These are phyloP conservation scores for Cherax quadricarinatus DNA, from an alignment of 1,140 invertebrate species.

Conservation along the genomic window DNA sequence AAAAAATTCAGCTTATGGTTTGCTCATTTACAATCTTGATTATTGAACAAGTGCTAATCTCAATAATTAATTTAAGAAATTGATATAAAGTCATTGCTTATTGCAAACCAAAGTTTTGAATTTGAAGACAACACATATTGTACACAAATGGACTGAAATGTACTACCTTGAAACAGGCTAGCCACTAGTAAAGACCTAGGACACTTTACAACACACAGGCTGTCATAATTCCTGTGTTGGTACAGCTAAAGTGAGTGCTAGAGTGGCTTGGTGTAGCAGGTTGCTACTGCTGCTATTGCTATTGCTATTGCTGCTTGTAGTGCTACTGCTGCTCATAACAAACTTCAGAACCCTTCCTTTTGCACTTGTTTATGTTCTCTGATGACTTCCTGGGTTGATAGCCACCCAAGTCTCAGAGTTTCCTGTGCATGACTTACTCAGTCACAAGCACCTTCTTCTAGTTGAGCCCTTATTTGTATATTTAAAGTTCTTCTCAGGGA, in stretches of 20 bases:
- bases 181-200: conserved; percentile 33
- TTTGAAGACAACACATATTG: conserved; percentile 47
- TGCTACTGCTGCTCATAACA: conserved; percentile 56
- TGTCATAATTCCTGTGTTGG: conserved; percentile 66
- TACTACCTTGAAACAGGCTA: conserved; percentile 51
- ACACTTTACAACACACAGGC: conserved; percentile 58
- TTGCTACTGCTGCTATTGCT: conserved; percentile 36
- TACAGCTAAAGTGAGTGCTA: conserved; percentile 63
- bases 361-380: conserved; percentile 50
- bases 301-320: conserved; percentile 53
- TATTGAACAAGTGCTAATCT: background rate
- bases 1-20: conserved; percentile 62
- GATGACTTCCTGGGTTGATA: conserved; percentile 58
- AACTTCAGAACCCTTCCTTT: conserved; percentile 33
- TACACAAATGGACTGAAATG: conserved; percentile 46
- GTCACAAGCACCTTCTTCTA: conserved; percentile 68
- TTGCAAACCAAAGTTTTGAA: conserved; percentile 62
- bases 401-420: conserved; percentile 21
- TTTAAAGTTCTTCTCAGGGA: conserved; percentile 39
- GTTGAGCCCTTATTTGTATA: conserved; percentile 63
- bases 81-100: background rate
- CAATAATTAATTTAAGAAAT: background rate
- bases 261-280: conserved; percentile 66
- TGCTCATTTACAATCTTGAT: conserved; percentile 33
- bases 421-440: conserved; percentile 61